A percentile compares a stretch with the other conserved stretches of the same genome.
Conservation (phyloP, 2,113 vertebrate species). For the Lampris incognitus region DNA sequence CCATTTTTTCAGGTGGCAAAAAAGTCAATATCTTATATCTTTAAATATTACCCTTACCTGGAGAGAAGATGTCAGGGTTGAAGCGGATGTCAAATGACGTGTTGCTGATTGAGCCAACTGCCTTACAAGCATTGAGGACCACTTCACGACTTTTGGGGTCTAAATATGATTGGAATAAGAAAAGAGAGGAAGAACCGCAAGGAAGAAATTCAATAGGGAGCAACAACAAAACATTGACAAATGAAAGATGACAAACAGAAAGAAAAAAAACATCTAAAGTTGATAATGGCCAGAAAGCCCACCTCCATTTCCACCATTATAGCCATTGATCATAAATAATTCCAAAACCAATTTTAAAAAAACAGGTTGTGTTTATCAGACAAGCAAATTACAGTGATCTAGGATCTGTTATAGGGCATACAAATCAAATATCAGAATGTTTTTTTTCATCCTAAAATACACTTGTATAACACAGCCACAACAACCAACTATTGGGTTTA, state of each 20-base stretch:
- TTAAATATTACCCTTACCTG: constrained; percentile 79
- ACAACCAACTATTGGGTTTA: constrained; percentile 27
- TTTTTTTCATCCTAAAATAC: constrained; percentile 13
- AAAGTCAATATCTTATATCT: too few relatives aligned
- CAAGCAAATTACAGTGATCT: constrained; percentile 34
- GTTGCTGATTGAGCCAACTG: constrained; percentile 94
- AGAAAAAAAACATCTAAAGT: background rate
- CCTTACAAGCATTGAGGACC: constrained; percentile 95
- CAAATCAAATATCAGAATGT: constrained; percentile 24
- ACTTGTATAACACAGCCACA: constrained; percentile 37
- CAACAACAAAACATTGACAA: background rate
- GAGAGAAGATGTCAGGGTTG: constrained; percentile 98
- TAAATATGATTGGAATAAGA: constrained; percentile 56
- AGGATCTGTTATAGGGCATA: constrained; percentile 1
- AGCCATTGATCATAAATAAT: background rate
- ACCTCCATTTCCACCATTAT: background rate
- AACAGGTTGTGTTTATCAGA: constrained; percentile 9
- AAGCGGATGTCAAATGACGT: constrained; percentile 97
- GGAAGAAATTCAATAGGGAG: background rate
- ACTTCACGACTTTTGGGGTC: constrained; percentile 95
- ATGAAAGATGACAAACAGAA: background rate
- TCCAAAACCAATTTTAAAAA: background rate
- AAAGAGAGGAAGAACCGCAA: background rate
- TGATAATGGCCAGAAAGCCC: background rate
- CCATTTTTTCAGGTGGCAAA: too few relatives aligned